phyloP scores from a whole-genome alignment of 1,140 invertebrate genomes.

The Andrena cerasifolii region DNA sequence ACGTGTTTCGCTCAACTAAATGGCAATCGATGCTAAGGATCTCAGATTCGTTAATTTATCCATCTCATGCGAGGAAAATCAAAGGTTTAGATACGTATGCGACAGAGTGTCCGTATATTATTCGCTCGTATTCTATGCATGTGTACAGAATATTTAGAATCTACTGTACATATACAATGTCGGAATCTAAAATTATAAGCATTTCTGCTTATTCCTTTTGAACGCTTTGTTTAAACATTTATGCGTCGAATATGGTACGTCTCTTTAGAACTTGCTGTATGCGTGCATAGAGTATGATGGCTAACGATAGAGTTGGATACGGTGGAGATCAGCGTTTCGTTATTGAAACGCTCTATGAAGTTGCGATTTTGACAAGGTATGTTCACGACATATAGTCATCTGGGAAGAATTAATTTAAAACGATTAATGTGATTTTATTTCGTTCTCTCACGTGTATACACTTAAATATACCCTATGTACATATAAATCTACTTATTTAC shows the following conservation, averaged over 20 bases:
- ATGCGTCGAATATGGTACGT: not conserved
- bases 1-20: constrained; percentile 24
- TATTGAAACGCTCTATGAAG: constrained; percentile 49
- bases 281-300: not conserved
- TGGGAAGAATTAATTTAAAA: constrained; percentile 39
- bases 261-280: not conserved
- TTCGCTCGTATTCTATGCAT: not conserved
- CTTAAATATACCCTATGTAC: constrained; percentile 36
- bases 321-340: constrained; percentile 17
- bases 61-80: constrained; percentile 7
- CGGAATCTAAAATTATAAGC: too few species aligned
- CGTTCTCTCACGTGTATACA: constrained; percentile 26
- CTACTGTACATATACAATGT: not conserved
- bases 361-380: constrained; percentile 49
- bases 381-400: not conserved
- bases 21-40: constrained; percentile 56
- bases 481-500: constrained; percentile 41
- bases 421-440: constrained; percentile 56
- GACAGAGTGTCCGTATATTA: not conserved
- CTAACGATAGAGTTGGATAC: not conserved
- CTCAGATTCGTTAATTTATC: constrained; percentile 68
- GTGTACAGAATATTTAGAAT: not conserved
- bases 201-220: too few species aligned
- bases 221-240: not conserved
- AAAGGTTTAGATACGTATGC: constrained; percentile 30